Base-by-base conservation (phyloP, 2,888 invertebrate genomes). In the Zaprionus bogoriensis region DNA sequence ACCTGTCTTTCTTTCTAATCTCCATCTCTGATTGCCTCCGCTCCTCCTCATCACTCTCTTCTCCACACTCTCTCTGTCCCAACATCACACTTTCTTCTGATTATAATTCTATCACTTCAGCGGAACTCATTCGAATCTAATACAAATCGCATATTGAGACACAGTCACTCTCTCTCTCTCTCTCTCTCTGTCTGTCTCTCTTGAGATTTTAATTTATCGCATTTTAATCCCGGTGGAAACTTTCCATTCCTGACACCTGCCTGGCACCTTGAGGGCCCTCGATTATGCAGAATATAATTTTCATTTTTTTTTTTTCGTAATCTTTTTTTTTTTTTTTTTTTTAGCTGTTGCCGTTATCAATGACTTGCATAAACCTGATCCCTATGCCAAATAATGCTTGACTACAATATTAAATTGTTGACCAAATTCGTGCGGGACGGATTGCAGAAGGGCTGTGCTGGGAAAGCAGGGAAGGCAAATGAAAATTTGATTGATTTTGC, bases 401-500 rank as follows among this genome's bases (percentile, higher is more conserved):
- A 54, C 53, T 22, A 50, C 61, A 54, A 52, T 57, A 57, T 68
- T 50, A 71, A 67, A 62, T 60, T 60, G 55, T 60, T 72, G 68
- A 57, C 57, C 61, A 28, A 67, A 38, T 47, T 30, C 32, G 14
- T 17, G 6, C 3, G 14, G 17, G 32, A 36, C 17, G 17, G 32
- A 14, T 12, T 7, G 32, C 6, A 5, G 5, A 1, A 12, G 2
- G 30, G 3, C 5, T 5, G 12, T 6, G 5, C 7, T 12, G 9
- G 32, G 30, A 41, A 47, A 58, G 51, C n/a, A n/a, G 12, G 28
- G 53, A 14, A 27, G 19, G 12, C 25, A 59, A 58, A 63, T 44
- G 54, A 60, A 83, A 77, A 80, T 58, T 59, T 80, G 75, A 73
- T 69, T 73, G 70, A 73, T 74, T 73, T 68, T 74, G 30, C 47